A percentile compares a stretch with the other conserved stretches of the same genome.
These are phyloP conservation scores for Sepiola atlantica DNA, from an alignment of 2,888 invertebrate genomes.

Conservation along the genomic window DNA sequence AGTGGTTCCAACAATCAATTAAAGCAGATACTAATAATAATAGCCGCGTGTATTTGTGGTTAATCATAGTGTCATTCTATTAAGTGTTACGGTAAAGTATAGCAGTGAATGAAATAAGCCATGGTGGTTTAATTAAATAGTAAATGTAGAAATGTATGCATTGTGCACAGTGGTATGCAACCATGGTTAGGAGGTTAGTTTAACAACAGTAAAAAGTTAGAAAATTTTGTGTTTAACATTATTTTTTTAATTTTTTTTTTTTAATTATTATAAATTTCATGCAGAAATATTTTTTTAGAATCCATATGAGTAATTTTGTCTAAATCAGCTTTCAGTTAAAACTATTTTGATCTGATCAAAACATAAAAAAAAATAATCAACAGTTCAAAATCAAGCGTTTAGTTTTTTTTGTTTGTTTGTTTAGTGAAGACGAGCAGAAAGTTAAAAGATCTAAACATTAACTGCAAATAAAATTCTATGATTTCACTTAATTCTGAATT, in stretches of 20 bases:
- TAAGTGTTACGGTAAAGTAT: background rate
- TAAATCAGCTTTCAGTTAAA: background rate
- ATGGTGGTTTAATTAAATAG: background rate
- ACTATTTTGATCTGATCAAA: background rate
- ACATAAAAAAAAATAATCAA: background rate
- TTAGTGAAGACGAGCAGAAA: constrained; percentile 5
- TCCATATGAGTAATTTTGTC: background rate
- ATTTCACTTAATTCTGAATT: background rate
- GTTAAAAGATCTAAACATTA: background rate
- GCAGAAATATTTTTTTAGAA: background rate
- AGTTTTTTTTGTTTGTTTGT: background rate
- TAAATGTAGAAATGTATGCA: background rate
- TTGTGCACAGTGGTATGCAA: background rate
- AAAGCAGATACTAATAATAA: background rate
- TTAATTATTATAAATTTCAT: background rate
- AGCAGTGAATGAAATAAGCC: background rate
- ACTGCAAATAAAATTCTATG: background rate
- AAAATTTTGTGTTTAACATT: no score
- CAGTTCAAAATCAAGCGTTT: background rate
- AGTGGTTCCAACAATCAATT: background rate
- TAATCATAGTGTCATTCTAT: background rate
- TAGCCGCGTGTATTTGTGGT: background rate
- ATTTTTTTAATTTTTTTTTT: no score
- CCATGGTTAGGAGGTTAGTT: background rate
- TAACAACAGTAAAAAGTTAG: background rate